Base-by-base conservation (phyloP, 1,140 invertebrate genomes). In the Pachyrhynchus sulphureomaculatus region DNA sequence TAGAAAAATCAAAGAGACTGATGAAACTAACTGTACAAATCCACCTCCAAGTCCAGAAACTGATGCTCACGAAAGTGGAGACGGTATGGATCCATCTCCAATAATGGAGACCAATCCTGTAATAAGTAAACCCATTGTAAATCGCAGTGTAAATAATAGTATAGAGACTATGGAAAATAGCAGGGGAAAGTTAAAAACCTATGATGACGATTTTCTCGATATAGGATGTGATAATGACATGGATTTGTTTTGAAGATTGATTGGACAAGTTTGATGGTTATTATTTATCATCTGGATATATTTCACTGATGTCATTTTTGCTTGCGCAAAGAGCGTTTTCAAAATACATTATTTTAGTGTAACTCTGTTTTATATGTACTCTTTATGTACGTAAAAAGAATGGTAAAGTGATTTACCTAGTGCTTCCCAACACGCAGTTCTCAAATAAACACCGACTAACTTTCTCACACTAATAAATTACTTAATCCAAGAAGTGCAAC, bases 1-100 rank as follows among this genome's bases (percentile, higher is more conserved):
- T 18, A 54, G 64, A 53, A 79, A 64, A 74, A 72, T 39, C 66
- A 80, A 74, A 72, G 82, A 81, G 36, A 74, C 74, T 62, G 75
- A 76, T 68, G 54, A 78, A n/a, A 75, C 76, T 67, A 81, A 80
- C 34, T 84, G 86, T 29, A 86, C 84, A 3, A 90, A 90, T 77
- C 88, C 88, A 18, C 88, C 88, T 10, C 88, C 88, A 9, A 89
- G 88, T 26, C 88, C 88, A 3, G 88, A 86, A 29, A 89, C 87
- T 0, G 86, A 88, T 74, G 82, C 84, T 58, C 84, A 86, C 18
- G 88, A 89, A 68, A 84, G 85, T 51, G 85, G 85, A 53, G 86
- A 88, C 65, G 77, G 79, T 61, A 82, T 80, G 63, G 77, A 82
- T 62, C 33, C 48, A 8, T 15, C 37, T 12, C 26, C 58, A 24